Base-by-base conservation (phyloP, 2,113 vertebrate species). In the Dinomys branickii region DNA sequence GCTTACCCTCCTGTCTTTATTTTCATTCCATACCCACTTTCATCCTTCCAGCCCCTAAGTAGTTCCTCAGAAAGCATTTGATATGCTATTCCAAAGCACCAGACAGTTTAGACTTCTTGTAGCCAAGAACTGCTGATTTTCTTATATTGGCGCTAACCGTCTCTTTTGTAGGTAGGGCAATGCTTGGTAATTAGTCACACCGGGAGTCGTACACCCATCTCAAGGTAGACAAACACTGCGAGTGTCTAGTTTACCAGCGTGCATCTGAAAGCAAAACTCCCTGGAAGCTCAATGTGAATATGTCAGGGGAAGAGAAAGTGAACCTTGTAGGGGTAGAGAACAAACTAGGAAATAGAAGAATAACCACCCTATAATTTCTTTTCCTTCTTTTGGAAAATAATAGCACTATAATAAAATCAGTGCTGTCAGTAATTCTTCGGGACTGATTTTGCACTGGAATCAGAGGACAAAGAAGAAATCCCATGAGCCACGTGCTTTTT, bases 181-280 rank as follows among this genome's bases (percentile, higher is more conserved):
- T 80, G 88, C 75, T 61, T 93, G 87, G 90, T 95, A 93, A 95
- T 96, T 71, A 90, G 93, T 94, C 92, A 92, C 93, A 83, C 5
- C 44, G 93, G 95, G 89, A 96, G 78, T 77, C 41, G 1, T 69
- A 83, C n/a, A 56, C 56, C 59, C 56, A 33, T 97, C 91, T 92
- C 24, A 24, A 63, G 59, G 22, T 73, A 41, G 73, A 80, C 47
- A 50, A 75, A 63, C 69, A 63, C 38, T 59, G 38, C 33, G 30
- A 54, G 83, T 88, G 41, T 50, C 84, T 85, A 52, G 63, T 56
- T 92, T 12, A 30, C 41, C 38, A 59, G 54, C 47, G 11, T 83
- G 38, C 7, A 35, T 82, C 71, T 24, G 47, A 85, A 95, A 75
- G 90, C 71, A 41, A 73, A 89, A 1, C 81, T 97, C 81, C 52